Percentiles rank a stretch among this genome's conserved stretches.
These are phyloP conservation scores for Heliothis subflexa DNA, from an alignment of 1,140 invertebrate species.

Conservation along the genomic window DNA sequence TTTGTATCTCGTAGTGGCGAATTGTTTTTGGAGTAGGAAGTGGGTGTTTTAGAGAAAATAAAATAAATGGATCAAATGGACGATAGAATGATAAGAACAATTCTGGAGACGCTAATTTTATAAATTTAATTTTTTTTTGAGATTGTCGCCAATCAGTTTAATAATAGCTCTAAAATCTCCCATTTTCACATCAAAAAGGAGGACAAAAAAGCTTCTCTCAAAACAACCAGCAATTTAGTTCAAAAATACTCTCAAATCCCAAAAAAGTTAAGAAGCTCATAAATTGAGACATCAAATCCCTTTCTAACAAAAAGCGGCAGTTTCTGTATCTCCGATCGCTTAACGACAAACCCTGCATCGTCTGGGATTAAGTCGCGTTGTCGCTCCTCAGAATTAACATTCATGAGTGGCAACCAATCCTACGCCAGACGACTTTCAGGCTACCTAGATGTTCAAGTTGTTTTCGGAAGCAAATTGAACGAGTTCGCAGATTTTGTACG, in stretches of 20 bases:
- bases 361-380: constrained; percentile 38
- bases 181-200: background rate
- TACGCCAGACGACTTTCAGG: background rate
- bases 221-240: too few species aligned
- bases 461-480: background rate
- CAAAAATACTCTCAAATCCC: background rate
- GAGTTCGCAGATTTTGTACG: background rate
- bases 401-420: constrained; percentile 55
- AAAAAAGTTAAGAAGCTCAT: background rate
- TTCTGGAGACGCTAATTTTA: background rate
- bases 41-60: background rate
- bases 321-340: constrained; percentile 35
- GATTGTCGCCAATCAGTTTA: too few species aligned
- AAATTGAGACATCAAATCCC: constrained; percentile 8
- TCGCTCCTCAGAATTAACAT: constrained; percentile 54
- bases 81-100: background rate
- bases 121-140: too few species aligned
- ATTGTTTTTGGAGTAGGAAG: background rate
- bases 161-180: too few species aligned
- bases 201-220: background rate
- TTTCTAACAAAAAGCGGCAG: background rate
- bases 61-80: background rate
- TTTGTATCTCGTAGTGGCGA: background rate
- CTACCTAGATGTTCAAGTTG: constrained; percentile 3
- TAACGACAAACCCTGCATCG: constrained; percentile 35